These are phyloP conservation scores for Leiothrix lutea DNA, from an alignment of 2,113 vertebrate species.

Conservation along the genomic window DNA sequence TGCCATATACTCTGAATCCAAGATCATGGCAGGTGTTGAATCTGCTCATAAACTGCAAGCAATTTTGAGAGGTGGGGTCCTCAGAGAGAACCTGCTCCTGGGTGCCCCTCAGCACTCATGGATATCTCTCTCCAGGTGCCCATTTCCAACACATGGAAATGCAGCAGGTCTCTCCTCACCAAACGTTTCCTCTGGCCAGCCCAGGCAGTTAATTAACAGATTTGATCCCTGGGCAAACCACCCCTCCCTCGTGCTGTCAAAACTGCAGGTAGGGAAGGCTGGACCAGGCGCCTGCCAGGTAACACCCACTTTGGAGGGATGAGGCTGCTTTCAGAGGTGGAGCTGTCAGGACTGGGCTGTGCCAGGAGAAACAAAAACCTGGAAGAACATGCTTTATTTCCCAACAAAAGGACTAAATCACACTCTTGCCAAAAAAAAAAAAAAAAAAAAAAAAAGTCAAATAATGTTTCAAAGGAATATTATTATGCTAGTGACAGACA, in stretches of 20 bases:
- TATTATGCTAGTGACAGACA: not conserved
- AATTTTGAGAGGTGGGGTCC: not conserved
- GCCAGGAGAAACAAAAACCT: not conserved
- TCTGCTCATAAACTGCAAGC: not conserved
- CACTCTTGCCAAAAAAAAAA: too few species aligned
- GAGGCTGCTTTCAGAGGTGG: not conserved
- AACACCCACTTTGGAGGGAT: not conserved
- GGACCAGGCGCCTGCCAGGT: not conserved
- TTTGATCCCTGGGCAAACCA: not conserved
- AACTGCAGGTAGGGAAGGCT: not conserved
- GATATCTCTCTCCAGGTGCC: too few species aligned
- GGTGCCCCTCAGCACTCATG: not conserved
- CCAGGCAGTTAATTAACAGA: not conserved
- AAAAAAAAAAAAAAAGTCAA: not conserved
- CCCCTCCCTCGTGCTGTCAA: accelerated
- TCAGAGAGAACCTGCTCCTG: not conserved
- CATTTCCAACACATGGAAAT: not conserved
- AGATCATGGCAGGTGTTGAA: not conserved
- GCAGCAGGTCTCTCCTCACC: not conserved
- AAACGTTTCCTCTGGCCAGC: not conserved
- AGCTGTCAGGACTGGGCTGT: accelerated
- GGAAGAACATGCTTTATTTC: not conserved
- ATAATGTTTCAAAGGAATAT: not conserved
- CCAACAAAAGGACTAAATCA: not conserved
- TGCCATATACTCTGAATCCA: not conserved